phyloP scores from a whole-genome alignment of 2,113 vertebrate species.

The Tachuris rubrigastra region DNA sequence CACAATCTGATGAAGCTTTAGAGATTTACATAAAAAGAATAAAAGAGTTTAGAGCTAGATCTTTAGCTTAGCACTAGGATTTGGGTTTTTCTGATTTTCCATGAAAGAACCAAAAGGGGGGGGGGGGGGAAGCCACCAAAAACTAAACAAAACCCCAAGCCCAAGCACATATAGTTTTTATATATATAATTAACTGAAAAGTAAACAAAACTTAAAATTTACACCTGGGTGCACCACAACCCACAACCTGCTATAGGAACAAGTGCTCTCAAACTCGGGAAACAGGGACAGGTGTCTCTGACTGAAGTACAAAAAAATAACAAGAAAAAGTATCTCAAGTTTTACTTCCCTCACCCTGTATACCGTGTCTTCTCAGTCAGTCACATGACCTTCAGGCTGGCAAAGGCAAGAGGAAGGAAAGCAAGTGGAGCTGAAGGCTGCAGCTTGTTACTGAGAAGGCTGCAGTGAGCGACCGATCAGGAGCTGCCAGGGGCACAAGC shows the following conservation, averaged over 20 bases:
- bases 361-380: not conserved
- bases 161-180: not conserved
- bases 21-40: not conserved
- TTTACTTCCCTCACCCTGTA: not conserved
- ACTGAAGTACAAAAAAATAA: not conserved
- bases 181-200: not conserved
- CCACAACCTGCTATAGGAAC: not conserved
- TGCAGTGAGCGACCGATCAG: fast-evolving
- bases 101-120: too few species aligned
- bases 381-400: not conserved
- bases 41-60: not conserved
- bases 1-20: not conserved
- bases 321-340: not conserved
- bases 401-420: not conserved
- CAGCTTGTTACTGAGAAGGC: not conserved
- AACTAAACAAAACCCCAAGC: not conserved
- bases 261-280: not conserved
- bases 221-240: not conserved
- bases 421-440: not conserved
- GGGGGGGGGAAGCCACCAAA: too few species aligned
- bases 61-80: not conserved
- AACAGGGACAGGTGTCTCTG: not conserved
- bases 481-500: fast-evolving
- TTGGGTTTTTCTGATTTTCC: not conserved
- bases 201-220: not conserved